Evolutionary conservation across 2,113 vertebrate species (phyloP).

Genomic region (Neofelis nebulosa): DNA sequence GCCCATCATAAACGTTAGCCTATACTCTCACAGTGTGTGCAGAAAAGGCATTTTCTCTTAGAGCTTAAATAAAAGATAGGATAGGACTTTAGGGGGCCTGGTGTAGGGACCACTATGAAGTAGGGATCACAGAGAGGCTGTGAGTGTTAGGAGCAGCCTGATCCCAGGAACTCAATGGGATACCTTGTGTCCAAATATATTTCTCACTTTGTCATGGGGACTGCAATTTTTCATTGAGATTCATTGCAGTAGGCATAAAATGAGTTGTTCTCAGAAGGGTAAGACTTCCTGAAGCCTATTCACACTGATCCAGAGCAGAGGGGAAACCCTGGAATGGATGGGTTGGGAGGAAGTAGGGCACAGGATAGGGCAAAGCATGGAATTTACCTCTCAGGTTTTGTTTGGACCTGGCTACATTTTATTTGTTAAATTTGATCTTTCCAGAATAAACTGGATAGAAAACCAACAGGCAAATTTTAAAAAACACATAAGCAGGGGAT

Average conservation of each 20-base stretch:
- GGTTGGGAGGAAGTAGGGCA: accelerated
- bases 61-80: background rate
- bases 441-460: background rate
- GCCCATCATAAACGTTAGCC: background rate
- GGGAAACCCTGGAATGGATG: background rate
- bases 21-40: background rate
- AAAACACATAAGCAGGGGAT: background rate
- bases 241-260: background rate
- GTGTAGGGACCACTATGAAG: background rate
- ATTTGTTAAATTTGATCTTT: background rate
- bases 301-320: background rate
- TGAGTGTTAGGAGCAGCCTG: background rate
- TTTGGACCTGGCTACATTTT: background rate
- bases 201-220: background rate
- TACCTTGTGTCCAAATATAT: background rate
- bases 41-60: background rate
- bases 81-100: background rate
- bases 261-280: background rate
- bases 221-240: background rate
- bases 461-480: background rate
- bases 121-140: background rate
- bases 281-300: background rate
- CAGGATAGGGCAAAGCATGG: background rate
- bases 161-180: accelerated
- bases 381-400: background rate